These are phyloP conservation scores for Petromus typicus DNA, from an alignment of 2,113 vertebrate genomes.

Conservation along the genomic window DNA sequence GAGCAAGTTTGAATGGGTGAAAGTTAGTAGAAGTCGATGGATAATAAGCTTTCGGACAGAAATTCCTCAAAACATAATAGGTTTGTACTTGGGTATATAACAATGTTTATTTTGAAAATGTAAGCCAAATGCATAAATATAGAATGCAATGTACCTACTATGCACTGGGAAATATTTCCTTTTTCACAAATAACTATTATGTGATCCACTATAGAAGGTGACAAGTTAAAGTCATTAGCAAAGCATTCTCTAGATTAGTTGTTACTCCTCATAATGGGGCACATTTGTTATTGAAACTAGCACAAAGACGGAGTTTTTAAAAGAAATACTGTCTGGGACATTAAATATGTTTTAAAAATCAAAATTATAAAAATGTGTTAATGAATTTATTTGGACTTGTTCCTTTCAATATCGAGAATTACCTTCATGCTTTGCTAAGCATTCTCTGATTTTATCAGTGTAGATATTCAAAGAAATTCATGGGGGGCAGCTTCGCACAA, in stretches of 20 bases:
- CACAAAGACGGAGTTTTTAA: not conserved
- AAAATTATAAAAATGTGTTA: not conserved
- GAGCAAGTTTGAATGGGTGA: not conserved
- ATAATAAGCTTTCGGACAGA: not conserved
- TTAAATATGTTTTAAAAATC: not conserved
- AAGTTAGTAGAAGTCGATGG: not conserved
- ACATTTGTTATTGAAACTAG: not conserved
- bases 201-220: slow-evolving; percentile 27
- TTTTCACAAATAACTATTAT: not conserved
- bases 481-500: not conserved
- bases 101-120: not conserved
- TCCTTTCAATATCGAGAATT: not conserved
- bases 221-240: not conserved
- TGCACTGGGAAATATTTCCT: not conserved
- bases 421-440: not conserved
- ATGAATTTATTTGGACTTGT: not conserved
- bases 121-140: not conserved
- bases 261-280: not conserved
- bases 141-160: not conserved
- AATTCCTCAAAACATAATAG: not conserved
- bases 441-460: not conserved
- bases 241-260: not conserved
- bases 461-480: not conserved
- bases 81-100: not conserved
- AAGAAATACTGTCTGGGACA: not conserved